Evolutionary conservation across 2,113 vertebrate genomes (phyloP), one percentile per base, ranked within the genome.

Genomic region (Scalopus aquaticus): DNA sequence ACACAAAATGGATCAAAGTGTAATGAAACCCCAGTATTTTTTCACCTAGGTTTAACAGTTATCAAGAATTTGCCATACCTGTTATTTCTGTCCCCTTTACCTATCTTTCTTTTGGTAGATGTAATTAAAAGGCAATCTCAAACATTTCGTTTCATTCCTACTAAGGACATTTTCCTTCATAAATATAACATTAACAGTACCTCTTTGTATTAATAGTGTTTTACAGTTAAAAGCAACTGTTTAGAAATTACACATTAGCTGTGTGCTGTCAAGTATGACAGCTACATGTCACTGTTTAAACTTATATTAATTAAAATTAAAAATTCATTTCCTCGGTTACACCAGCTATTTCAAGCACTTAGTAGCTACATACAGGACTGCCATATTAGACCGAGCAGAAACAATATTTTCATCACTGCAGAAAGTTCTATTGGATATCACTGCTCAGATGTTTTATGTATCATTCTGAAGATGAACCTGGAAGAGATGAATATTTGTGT

Each of bases 401-500:
- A 17, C 0, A 49, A 13, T 85, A n/a, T 79, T 88, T 73, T 56
- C 30, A 17, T 81, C 39, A 39, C 15, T 84, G 60, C 32, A 56
- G 42, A 88, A 80, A 78, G 39, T 93, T 90, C 46, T 84, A 0
- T 89, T 80, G 35, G 81, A 28, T 17, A 35, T 3, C 11, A 64
- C 2, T 64, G 11, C 10, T 73, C 1, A 39, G 56, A 10, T 74
- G 32, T 22, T 78, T 72, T 76, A 39, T 81, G 0, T 4, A 37
- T 84, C 22, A 32, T 42, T 94, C 11, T 87, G 5, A 42, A 94
- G 39, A 49, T 81, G 32, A 92, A 42, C 20, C 32, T 87, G 46
- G 74, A 83, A 96, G 37, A 87, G 24, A 42, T n/a, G 88, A 54
- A 60, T 94, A n/a, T 42, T 92, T 93, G 13, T 39, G 5, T 95